phyloP scores from a whole-genome alignment of 2,888 invertebrate species.

The Ethmia dodecea region DNA sequence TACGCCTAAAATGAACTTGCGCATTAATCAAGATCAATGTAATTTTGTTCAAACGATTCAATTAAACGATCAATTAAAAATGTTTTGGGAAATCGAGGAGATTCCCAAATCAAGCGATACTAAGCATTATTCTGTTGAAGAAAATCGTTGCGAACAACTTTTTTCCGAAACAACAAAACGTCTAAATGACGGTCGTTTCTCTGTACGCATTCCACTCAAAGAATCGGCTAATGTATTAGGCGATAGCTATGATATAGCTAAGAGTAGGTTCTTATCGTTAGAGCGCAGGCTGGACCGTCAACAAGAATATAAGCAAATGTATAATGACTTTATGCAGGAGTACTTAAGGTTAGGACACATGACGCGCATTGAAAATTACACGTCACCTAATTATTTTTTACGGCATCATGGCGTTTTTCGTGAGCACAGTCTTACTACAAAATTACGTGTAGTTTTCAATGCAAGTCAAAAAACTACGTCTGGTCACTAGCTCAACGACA shows the following conservation, averaged over 20 bases:
- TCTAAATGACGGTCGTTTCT: constrained; percentile 3
- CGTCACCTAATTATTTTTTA: constrained; percentile 15
- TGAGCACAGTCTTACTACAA: constrained; percentile 14
- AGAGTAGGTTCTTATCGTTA: constrained; percentile 7
- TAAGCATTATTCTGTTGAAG: constrained; percentile 5
- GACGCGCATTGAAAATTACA: constrained; percentile 12
- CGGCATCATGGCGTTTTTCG: constrained; percentile 18
- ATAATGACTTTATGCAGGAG: constrained; percentile 12
- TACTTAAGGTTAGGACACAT: constrained; percentile 16
- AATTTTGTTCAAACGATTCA: constrained; percentile 8
- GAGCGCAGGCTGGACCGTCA: constrained; percentile 8
- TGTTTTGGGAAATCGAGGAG: constrained; percentile 18
- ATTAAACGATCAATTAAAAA: constrained; percentile 7
- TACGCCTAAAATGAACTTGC: too few species aligned
- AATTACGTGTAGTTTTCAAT: constrained; percentile 18
- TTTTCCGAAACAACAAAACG: constrained; percentile 10
- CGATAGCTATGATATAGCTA: neutral
- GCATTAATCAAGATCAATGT: too few species aligned
- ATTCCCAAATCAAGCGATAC: neutral
- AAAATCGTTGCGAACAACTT: constrained; percentile 7
- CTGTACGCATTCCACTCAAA: constrained; percentile 6
- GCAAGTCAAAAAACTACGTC: constrained; percentile 14
- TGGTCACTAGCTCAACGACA: constrained; percentile 21
- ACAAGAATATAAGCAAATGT: constrained; percentile 10
- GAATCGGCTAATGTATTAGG: constrained; percentile 5